Conservation (phyloP, 2,113 vertebrate species). For the Xenopus tropicalis region DNA sequence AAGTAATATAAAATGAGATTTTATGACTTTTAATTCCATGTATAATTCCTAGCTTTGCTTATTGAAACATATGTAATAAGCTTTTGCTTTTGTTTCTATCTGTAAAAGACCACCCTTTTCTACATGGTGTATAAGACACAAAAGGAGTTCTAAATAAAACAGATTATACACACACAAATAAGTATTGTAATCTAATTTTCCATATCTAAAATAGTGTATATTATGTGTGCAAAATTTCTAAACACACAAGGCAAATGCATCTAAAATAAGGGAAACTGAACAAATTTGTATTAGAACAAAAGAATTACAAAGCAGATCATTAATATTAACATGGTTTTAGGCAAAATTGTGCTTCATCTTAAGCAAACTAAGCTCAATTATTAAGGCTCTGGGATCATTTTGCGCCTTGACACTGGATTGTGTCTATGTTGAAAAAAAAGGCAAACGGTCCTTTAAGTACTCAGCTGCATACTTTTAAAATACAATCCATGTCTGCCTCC, state of each 20-base stretch:
- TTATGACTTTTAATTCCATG: too few species aligned
- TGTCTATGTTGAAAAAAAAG: constrained; percentile 6
- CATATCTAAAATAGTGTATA: too few species aligned
- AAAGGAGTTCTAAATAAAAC: too few species aligned
- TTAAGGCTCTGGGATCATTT: constrained; percentile 52
- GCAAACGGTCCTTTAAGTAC: constrained; percentile 19
- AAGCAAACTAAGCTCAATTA: constrained; percentile 59
- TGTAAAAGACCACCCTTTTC: too few species aligned
- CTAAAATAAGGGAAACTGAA: constrained; percentile 56
- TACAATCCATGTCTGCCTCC: constrained; percentile 33
- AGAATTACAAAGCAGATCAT: constrained; percentile 58
- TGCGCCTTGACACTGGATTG: constrained; percentile 24
- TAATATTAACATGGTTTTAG: constrained; percentile 64
- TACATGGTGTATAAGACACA: too few species aligned
- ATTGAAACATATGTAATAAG: too few species aligned
- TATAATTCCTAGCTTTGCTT: too few species aligned
- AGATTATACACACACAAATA: too few species aligned
- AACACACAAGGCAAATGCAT: constrained; percentile 38
- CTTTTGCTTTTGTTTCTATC: too few species aligned
- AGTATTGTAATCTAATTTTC: too few species aligned
- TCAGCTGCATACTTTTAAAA: constrained; percentile 27
- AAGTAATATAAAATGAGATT: too few species aligned
- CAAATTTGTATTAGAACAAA: constrained; percentile 60
- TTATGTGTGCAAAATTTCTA: background rate
- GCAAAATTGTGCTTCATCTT: constrained; percentile 57